Evolutionary conservation across 2,113 vertebrate species (phyloP), one percentile per base, ranked within the genome.

Genomic region (Chaetops frenatus): DNA sequence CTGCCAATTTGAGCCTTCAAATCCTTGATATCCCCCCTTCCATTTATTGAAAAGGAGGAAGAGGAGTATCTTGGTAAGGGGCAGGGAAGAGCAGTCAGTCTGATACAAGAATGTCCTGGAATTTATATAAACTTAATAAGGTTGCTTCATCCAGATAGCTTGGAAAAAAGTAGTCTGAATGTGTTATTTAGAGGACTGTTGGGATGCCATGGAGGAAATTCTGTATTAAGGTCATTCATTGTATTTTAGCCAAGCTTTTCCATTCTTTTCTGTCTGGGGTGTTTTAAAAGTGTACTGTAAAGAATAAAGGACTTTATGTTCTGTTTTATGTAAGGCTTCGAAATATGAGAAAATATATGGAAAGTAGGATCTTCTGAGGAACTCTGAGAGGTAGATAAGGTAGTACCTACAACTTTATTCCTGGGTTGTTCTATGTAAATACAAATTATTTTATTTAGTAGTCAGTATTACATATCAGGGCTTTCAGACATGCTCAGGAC

Each of bases 231-330:
- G 60, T 88, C 64, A 81, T 53, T 81, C 2, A 4, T 19, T 90
- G 76, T 93, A 56, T 88, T 77, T 90, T n/a, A 88, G 90, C 90
- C 65, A 83, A 78, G 31, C 8, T 86, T 92, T 93, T 90, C 44
- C 31, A 14, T 86, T 62, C 47, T 83, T 48, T 90, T 47, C 60
- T 92, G 76, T 86, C 86, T 78, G 23, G 57, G 22, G 56, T n/a
- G 19, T 84, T 90, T 93, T 88, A 74, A 83, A 94, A 95, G 56
- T 38, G 31, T 10, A 4, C 69, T 64, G n/a, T 78, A 74, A 86
- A 88, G 48, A 71, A 64, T 45, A 60, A 95, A 81, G 40, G 33
- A 36, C 56, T 66, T 80, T 47, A 38, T 74, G 6, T 77, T 86
- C 62, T 57, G 23, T 40, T 95, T 86, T 86, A 62, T 64, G n/a